phyloP scores from a whole-genome alignment of 2,113 vertebrate species.

The Trinectes maculatus region DNA sequence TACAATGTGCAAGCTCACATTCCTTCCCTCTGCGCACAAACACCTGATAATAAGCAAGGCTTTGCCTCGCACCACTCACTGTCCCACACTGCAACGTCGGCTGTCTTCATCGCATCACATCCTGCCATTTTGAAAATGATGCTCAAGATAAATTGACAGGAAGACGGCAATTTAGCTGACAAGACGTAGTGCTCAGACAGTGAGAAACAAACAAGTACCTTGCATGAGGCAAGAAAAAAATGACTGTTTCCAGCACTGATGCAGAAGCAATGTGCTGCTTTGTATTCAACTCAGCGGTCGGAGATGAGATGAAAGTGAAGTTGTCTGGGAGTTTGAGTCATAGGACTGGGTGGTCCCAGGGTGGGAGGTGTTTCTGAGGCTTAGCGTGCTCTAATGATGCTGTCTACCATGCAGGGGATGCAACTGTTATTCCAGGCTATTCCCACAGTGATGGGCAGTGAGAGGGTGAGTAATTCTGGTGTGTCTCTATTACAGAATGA shows the following conservation, averaged over 20 bases:
- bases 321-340: conserved; percentile 68
- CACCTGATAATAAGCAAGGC: conserved; percentile 44
- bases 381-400: conserved; percentile 55
- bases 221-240: conserved; percentile 18
- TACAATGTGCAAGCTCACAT: conserved; percentile 37
- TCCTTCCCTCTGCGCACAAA: conserved; percentile 56
- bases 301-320: conserved; percentile 57
- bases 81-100: conserved; percentile 1
- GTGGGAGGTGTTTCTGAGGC: conserved; percentile 49
- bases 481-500: conserved; percentile 14
- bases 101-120: conserved; percentile 9
- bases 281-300: conserved; percentile 51
- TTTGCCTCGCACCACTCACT: conserved; percentile 11
- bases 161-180: conserved; percentile 15
- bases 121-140: conserved; percentile 26
- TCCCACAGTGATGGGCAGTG: conserved; percentile 46
- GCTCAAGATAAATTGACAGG: conserved; percentile 19
- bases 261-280: conserved; percentile 39
- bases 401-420: conserved; percentile 41
- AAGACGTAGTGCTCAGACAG: conserved; percentile 1
- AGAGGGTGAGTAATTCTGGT: conserved; percentile 56
- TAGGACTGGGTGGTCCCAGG: conserved; percentile 63
- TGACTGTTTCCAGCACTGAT: conserved; percentile 19
- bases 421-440: conserved; percentile 63
- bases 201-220: conserved; percentile 21